These are phyloP conservation scores for Poecilia latipinna DNA, from an alignment of 2,113 vertebrate genomes.

Conservation along the genomic window DNA sequence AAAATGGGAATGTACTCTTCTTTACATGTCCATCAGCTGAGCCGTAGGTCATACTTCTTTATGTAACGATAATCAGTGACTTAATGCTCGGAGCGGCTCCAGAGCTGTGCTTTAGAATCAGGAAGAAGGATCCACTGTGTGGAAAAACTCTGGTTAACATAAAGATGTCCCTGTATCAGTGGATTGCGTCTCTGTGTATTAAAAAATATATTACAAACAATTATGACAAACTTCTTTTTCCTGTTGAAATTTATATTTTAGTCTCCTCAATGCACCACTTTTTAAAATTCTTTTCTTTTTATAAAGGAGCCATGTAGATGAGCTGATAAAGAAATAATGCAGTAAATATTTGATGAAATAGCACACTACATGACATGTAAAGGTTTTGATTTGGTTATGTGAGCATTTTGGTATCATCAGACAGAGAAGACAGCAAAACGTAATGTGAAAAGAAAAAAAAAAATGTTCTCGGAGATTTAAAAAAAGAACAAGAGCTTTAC, in stretches of 20 bases:
- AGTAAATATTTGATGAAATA: not conserved
- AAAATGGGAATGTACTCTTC: conserved; percentile 34
- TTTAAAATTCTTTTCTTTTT: not conserved
- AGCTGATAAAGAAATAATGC: conserved; percentile 5
- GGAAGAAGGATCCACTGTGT: conserved; percentile 59
- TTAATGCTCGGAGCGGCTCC: conserved; percentile 35
- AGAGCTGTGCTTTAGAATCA: conserved; percentile 41
- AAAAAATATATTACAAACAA: conserved; percentile 71
- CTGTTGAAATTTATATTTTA: conserved; percentile 13
- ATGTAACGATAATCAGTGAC: conserved; percentile 23
- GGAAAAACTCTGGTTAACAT: conserved; percentile 58
- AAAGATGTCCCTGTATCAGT: conserved; percentile 77
- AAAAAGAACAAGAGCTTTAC: conserved; percentile 17
- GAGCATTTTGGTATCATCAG: conserved; percentile 58
- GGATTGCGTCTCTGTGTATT: conserved; percentile 69
- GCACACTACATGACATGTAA: not conserved
- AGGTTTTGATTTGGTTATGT: conserved; percentile 66
- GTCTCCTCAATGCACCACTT: not conserved
- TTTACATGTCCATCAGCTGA: conserved; percentile 29
- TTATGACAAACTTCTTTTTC: conserved; percentile 65
- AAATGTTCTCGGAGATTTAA: not conserved
- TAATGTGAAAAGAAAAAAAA: not conserved
- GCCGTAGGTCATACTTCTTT: conserved; percentile 39
- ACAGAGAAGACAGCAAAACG: not conserved
- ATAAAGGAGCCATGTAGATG: not conserved